Base-by-base conservation (phyloP, 2,797 vertebrate genomes). In the Chelonia mydas region DNA sequence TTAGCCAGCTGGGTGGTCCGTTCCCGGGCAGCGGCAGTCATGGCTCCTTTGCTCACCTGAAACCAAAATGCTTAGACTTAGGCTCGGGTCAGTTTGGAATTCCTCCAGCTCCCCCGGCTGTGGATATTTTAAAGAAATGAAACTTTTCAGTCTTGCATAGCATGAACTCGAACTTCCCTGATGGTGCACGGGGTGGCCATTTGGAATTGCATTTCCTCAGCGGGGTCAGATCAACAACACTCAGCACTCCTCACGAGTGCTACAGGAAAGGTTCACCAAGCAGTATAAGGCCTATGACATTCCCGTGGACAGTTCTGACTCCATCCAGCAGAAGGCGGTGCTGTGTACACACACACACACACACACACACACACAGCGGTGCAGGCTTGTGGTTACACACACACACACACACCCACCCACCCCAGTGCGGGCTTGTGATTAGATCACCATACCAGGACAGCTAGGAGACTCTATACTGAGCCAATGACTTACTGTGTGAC, bases 1-100 rank as follows among this genome's bases (percentile, higher is more conserved):
- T 94, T 91, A 61, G 98, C 97, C 91, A 98, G 92, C 12, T 91
- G 95, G 57, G 96, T 15, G 61, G 94, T 90, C 51, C 96, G 89
- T 7, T 96, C 93, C 50, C 93, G 96, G 83, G 97, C 97, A 77
- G 96, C 93, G 0, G 92, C 92, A 11, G 92, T 95, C 87, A 96
- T 96, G 89, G 96, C 92, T 84, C 10, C 78, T 0, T 96, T 92
- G 76, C 87, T 88, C 84, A 98, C 89, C 50, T 80, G 78, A 53
- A 80, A 80, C 19, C 78, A 53, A 28, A 53, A 37, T n/a, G 78
- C 6, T 53, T 53, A 51, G 47, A n/a, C 19, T 80, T 33, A 80
- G 19, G 17, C 23, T 53, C 6, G 9, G 27, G 15, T 28, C 15
- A 33, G 31, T 11, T 80, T 53, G 23, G 49, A 72, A 53, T 80